These are phyloP conservation scores for Drosophila nannoptera DNA, from an alignment of 1,140 invertebrate genomes.

Conservation along the genomic window DNA sequence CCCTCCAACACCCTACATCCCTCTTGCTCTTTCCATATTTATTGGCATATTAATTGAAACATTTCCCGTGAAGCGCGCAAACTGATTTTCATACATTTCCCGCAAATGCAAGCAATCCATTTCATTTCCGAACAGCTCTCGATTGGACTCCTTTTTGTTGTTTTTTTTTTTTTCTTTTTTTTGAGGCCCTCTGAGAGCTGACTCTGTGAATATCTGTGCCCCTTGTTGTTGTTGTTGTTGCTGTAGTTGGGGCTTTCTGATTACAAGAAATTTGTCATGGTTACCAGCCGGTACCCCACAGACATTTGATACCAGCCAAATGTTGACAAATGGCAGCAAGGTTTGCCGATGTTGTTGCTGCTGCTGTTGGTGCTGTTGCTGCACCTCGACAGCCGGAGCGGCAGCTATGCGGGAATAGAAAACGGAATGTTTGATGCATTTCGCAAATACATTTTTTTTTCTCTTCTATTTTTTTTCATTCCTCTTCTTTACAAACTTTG, in stretches of 20 bases:
- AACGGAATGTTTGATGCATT: slow-evolving; percentile 55
- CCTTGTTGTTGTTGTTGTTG: slow-evolving; percentile 4
- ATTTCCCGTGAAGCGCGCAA: background rate
- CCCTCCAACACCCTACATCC: too few species aligned
- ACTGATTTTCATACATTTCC: slow-evolving; percentile 32
- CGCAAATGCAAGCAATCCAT: slow-evolving; percentile 29
- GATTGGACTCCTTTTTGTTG: background rate
- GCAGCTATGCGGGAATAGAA: slow-evolving; percentile 37
- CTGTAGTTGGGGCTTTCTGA: slow-evolving; percentile 48
- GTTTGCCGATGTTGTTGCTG: too few species aligned
- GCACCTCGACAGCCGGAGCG: slow-evolving; percentile 29
- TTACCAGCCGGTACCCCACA: slow-evolving; percentile 44
- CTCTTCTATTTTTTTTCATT: slow-evolving; percentile 15
- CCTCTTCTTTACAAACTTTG: background rate
- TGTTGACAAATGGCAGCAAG: slow-evolving; percentile 68
- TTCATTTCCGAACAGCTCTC: slow-evolving; percentile 5
- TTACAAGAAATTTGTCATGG: slow-evolving; percentile 63
- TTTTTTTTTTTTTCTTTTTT: background rate
- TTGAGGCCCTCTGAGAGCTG: slow-evolving; percentile 20
- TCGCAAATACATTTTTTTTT: slow-evolving; percentile 48
- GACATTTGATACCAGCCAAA: slow-evolving; percentile 67
- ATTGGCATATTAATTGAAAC: background rate
- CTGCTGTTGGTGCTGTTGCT: too few species aligned
- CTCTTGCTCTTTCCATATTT: background rate
- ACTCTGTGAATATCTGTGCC: slow-evolving; percentile 7